A percentile compares a stretch with the other conserved stretches of the same genome.
phyloP scores from a whole-genome alignment of 2,888 invertebrate genomes.

The Cryptophagus acutangulus region DNA sequence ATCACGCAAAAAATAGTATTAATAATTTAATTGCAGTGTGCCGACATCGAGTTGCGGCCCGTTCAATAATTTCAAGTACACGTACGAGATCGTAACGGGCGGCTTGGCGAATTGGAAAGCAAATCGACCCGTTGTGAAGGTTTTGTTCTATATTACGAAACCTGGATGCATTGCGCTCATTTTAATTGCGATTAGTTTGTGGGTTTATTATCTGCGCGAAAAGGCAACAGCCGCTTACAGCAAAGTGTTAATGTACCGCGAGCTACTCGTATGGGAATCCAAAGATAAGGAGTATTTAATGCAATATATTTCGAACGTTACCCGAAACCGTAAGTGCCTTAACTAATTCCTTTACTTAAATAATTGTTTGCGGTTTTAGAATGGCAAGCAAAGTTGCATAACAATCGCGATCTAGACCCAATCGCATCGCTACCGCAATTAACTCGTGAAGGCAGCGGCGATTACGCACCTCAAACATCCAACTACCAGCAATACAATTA shows the following conservation, averaged over 20 bases:
- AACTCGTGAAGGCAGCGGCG: neutral
- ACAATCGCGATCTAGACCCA: constrained; percentile 20
- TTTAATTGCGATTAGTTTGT: constrained; percentile 57
- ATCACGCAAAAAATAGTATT: neutral
- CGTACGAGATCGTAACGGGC: constrained; percentile 56
- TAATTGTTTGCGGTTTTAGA: constrained; percentile 19
- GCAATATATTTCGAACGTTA: constrained; percentile 56
- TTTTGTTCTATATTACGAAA: constrained; percentile 51
- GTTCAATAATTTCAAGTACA: constrained; percentile 53
- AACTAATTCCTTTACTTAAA: neutral
- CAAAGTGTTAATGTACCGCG: constrained; percentile 58
- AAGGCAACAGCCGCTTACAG: constrained; percentile 57
- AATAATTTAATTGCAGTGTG: constrained; percentile 46
- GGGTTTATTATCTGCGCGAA: constrained; percentile 61
- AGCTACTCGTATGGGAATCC: constrained; percentile 62
- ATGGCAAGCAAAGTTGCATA: constrained; percentile 26
- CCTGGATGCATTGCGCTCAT: constrained; percentile 60
- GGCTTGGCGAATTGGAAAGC: constrained; percentile 52
- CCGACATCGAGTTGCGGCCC: constrained; percentile 60
- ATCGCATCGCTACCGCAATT: constrained; percentile 14
- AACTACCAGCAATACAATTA: too few relatives aligned
- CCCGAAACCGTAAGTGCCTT: constrained; percentile 52
- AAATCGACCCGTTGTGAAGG: constrained; percentile 47
- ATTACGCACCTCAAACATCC: too few relatives aligned
- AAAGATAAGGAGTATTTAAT: constrained; percentile 68